Evolutionary conservation across 1,140 invertebrate genomes (phyloP), one percentile per base, ranked within the genome.

Genomic region (Ptiloglossa arizonensis): DNA sequence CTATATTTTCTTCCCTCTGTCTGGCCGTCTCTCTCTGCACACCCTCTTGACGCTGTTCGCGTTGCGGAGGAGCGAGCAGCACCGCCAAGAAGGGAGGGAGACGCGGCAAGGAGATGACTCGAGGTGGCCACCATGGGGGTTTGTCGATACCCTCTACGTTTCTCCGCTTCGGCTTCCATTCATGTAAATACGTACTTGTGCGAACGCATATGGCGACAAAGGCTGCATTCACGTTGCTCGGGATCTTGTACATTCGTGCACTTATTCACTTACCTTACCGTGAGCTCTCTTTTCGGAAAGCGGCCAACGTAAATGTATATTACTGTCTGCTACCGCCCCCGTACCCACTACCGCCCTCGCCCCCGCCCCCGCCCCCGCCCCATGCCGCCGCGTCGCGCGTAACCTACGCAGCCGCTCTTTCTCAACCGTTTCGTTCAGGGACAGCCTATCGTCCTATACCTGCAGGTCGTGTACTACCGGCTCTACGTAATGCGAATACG

Each of bases 141-240:
- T 86, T 54, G 79, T 79, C 83, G 79, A 86, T 86, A 79, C 79
- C 74, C 79, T 86, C 70, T 38, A 17, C 74, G 60, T 67, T 62
- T 29, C 57, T 84, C 56, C 50, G 41, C 57, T 11, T 35, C 75
- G 50, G 64, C 74, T 73, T 74, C 35, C 73, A 50, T 35, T 59
- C 70, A 70, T 50, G 52, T 50, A 62, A 68, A 82, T 67, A 82
- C 50, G 41, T 71, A 62, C 50, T 38, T 50, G 38, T 64, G 59
- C 62, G 50, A 79, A 52, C 52, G 59, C 62, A 27, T 38, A 72
- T 46, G 64, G 27, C 46, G 46, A 72, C 66, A 38, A 50, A 62
- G 70, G 44, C 38, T 48, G 41, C n/a, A 64, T 60, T 73, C 52
- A 13, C 22, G 11, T 24, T 27, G 22, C 11, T 6, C 13, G 6